Evolutionary conservation across 2,888 invertebrate genomes (phyloP), one percentile per base, ranked within the genome.

Genomic region (Herminia tarsipennalis): DNA sequence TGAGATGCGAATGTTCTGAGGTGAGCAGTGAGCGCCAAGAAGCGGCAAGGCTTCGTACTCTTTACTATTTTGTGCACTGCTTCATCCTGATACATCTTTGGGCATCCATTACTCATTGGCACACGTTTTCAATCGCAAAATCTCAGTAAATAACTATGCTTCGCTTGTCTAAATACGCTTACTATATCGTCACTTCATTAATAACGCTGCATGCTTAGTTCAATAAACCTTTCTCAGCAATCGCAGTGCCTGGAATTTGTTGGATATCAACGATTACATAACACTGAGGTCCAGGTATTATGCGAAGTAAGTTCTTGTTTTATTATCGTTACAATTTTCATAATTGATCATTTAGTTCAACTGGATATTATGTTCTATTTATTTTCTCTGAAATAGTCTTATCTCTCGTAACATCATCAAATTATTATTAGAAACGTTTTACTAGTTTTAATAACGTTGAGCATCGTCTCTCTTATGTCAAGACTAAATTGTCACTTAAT

Each of bases 1-100:
- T 59, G 32, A 46, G 57, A 32, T 65, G 64, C 45, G 57, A 66
- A 50, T 63, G 64, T 57, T 55, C 60, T 37, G 67, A 66, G 63
- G 65, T 66, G 59, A 65, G 65, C 50, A 30, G 39, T 28, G 41
- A n/a, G n/a, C n/a, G n/a, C n/a, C n/a, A n/a, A 46, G 38, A 38
- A 60, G 45, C 36, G 32, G 48, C 32, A 44, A 51, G 46, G 32
- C 46, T 57, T 52, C 38, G 10, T 51, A 28, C 6, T 45, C 44
- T 45, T 42, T 47, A 25, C 22, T 46, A 44, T 34, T 44, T 30
- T 25, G 14, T 18, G 37, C 38, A 64, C 42, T 12, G 47, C 44
- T 56, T 51, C 3, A 21, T 25, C 34, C n/a, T 30, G 18, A 16
- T 21, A 22, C 25, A 20, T n/a, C n/a, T n/a, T n/a, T 8, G 38